Percentiles rank a stretch among this genome's conserved stretches.
Evolutionary conservation across 2,113 vertebrate genomes (phyloP).

Genomic region (Ahaetulla prasina): DNA sequence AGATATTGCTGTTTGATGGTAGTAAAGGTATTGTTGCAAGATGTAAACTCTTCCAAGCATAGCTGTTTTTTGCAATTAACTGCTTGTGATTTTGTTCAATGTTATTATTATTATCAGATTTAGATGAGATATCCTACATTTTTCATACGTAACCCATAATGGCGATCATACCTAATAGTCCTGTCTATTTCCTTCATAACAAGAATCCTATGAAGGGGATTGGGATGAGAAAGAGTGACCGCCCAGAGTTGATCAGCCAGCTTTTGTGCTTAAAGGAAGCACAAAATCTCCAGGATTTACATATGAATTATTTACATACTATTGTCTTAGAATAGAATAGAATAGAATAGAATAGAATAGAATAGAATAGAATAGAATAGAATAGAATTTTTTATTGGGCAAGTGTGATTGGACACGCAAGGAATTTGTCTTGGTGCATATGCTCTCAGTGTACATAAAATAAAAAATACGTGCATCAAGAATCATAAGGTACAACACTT

Average conservation of each 20-base stretch:
- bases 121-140: neutral
- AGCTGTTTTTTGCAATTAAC: neutral
- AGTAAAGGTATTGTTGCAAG: neutral
- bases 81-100: neutral
- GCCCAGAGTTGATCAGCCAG: neutral
- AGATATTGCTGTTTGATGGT: neutral
- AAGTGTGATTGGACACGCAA: no score
- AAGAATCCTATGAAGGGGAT: neutral
- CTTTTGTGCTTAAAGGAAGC: neutral
- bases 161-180: neutral
- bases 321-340: neutral
- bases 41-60: neutral
- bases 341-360: no score
- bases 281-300: neutral
- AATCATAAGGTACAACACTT: no score
- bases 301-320: neutral
- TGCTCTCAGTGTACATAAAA: no score
- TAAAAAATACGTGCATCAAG: no score
- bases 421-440: no score
- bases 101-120: neutral
- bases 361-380: no score
- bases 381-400: no score
- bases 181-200: neutral
- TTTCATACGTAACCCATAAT: neutral
- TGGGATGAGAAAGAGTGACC: neutral